Percentiles rank a stretch among this genome's conserved stretches.
Evolutionary conservation across 2,113 vertebrate species (phyloP).

Genomic region (Barbus barbus): DNA sequence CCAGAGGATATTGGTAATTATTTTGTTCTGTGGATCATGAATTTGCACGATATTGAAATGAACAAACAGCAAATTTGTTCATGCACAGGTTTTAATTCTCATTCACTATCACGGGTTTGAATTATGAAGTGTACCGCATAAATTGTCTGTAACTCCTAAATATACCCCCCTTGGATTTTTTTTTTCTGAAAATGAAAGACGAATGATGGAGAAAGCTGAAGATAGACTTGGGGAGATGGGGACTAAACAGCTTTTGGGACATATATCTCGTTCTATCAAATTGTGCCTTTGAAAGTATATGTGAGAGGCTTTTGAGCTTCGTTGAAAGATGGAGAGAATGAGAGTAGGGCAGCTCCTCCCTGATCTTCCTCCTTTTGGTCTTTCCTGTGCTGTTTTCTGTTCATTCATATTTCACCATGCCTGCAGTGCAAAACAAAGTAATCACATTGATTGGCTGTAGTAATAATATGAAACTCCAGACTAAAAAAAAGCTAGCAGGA

Average conservation of each 20-base stretch:
- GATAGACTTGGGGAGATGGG: neutral
- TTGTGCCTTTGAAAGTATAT: neutral
- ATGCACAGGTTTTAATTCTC: no score
- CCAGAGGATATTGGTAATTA: neutral
- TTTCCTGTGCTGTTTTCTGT: constrained; percentile 12
- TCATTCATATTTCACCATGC: neutral
- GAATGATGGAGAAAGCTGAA: neutral
- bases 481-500: no score
- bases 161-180: neutral
- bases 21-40: neutral
- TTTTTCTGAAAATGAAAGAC: neutral
- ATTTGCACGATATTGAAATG: neutral
- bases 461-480: neutral
- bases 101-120: no score
- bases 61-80: neutral
- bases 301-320: constrained; percentile 19
- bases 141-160: neutral
- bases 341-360: constrained; percentile 12
- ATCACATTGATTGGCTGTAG: neutral
- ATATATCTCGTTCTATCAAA: neutral
- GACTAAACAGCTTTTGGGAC: neutral
- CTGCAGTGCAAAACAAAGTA: no score
- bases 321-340: constrained; percentile 8
- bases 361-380: constrained; percentile 4
- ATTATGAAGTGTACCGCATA: neutral